A percentile compares a stretch with the other conserved stretches of the same genome.
Conservation (phyloP, 2,888 invertebrate species). For the Drosophila basisetae region DNA sequence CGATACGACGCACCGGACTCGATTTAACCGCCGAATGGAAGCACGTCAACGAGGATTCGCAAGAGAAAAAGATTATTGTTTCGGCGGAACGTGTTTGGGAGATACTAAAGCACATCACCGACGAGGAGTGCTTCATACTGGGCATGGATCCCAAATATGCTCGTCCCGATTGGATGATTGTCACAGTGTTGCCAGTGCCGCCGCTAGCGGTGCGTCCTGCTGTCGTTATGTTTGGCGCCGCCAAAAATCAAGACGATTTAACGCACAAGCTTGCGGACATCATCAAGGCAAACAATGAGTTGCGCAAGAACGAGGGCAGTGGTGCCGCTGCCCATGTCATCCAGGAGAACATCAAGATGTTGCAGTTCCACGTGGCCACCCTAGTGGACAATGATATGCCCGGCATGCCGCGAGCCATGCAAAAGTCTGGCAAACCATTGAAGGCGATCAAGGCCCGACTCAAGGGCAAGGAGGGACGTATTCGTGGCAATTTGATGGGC, state of each 20-base stretch:
- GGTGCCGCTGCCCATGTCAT: slow-evolving; percentile 99
- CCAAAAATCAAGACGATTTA: slow-evolving; percentile 99
- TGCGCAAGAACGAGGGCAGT: slow-evolving; percentile 96
- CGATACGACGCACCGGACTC: slow-evolving; percentile 94
- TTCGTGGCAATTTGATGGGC: slow-evolving; percentile 99
- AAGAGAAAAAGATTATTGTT: slow-evolving; percentile 96
- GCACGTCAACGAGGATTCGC: slow-evolving; percentile 98
- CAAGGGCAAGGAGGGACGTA: slow-evolving; percentile 99
- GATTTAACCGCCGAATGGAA: slow-evolving; percentile 99
- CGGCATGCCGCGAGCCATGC: slow-evolving; percentile 98
- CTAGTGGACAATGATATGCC: slow-evolving; percentile 99
- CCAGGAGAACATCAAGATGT: slow-evolving; percentile 97
- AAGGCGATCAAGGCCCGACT: slow-evolving; percentile 98
- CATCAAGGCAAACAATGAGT: slow-evolving; percentile 98
- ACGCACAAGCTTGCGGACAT: slow-evolving; percentile 99
- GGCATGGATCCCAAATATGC: slow-evolving; percentile 99
- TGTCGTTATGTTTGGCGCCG: slow-evolving; percentile 98
- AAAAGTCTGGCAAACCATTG: slow-evolving; percentile 99
- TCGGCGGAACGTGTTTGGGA: slow-evolving; percentile 99
- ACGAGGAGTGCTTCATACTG: slow-evolving; percentile 97
- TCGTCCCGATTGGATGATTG: slow-evolving; percentile 99
- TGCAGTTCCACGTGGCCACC: slow-evolving; percentile 99
- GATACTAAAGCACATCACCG: slow-evolving; percentile 97
- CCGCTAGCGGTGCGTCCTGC: slow-evolving; percentile 98
- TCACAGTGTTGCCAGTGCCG: slow-evolving; percentile 98